A percentile compares a stretch with the other conserved stretches of the same genome.
phyloP scores from a whole-genome alignment of 2,888 invertebrate genomes.

The Latheticus oryzae region DNA sequence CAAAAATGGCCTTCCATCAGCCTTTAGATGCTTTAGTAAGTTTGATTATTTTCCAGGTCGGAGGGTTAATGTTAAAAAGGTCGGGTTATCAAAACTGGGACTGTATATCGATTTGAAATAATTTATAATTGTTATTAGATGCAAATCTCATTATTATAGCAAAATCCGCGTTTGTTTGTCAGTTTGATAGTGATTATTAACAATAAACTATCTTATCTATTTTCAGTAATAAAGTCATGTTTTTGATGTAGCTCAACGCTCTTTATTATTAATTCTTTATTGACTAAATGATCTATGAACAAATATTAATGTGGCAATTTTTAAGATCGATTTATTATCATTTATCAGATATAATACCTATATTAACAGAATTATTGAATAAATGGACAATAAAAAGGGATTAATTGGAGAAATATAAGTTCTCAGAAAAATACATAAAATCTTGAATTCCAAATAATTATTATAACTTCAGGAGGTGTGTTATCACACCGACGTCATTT shows the following conservation, averaged over 20 bases:
- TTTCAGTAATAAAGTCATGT: constrained; percentile 6
- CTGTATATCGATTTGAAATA: constrained; percentile 13
- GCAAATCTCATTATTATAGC: constrained; percentile 2
- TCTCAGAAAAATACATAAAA: too few relatives aligned
- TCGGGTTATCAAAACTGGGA: constrained; percentile 23
- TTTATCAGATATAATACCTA: too few relatives aligned
- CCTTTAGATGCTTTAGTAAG: constrained; percentile 78
- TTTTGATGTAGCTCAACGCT: constrained; percentile 1
- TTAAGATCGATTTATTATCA: too few relatives aligned
- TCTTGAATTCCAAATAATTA: background rate
- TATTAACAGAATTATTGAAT: too few relatives aligned
- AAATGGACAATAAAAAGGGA: too few relatives aligned
- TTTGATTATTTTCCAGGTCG: constrained; percentile 36
- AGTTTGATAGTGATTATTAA: constrained; percentile 5
- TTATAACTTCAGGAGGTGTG: background rate
- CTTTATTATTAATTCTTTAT: constrained; percentile 22
- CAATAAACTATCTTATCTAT: constrained; percentile 14
- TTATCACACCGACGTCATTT: constrained; percentile 13
- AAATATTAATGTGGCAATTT: too few relatives aligned
- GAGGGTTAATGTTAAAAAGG: constrained; percentile 8
- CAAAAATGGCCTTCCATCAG: constrained; percentile 70
- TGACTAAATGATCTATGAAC: constrained; percentile 1
- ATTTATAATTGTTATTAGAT: background rate
- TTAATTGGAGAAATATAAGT: too few relatives aligned
- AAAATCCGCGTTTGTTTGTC: constrained; percentile 10